These are phyloP conservation scores for Antheraea pernyi DNA, from an alignment of 1,140 invertebrate genomes.

Conservation along the genomic window DNA sequence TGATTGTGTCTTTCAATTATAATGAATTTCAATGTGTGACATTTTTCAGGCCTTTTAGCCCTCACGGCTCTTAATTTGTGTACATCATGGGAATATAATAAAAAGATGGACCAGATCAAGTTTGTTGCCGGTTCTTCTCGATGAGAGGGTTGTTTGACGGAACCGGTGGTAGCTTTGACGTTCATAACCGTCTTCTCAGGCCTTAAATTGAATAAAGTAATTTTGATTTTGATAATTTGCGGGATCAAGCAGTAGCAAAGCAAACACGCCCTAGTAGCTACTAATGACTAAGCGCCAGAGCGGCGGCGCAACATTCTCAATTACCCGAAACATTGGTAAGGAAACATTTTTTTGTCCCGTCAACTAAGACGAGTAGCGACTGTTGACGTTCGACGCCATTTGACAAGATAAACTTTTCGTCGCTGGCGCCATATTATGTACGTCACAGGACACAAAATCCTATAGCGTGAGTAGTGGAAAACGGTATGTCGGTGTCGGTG, in stretches of 20 bases:
- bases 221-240: background rate
- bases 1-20: too few species aligned
- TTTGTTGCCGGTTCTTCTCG: too few species aligned
- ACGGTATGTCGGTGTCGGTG: background rate
- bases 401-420: background rate
- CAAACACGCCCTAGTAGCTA: background rate
- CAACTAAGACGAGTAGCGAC: slow-evolving; percentile 1
- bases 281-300: background rate
- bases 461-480: background rate
- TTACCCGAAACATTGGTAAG: slow-evolving; percentile 2
- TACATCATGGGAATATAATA: too few species aligned
- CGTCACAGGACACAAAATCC: background rate
- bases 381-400: background rate
- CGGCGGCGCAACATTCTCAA: background rate
- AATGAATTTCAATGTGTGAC: too few species aligned
- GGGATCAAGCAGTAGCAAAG: background rate
- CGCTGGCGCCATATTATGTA: background rate
- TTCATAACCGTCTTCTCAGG: too few species aligned
- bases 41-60: too few species aligned
- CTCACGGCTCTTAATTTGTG: too few species aligned
- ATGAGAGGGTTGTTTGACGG: too few species aligned
- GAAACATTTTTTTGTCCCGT: background rate
- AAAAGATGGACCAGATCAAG: too few species aligned
- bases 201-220: too few species aligned
- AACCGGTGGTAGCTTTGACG: too few species aligned